A percentile compares a stretch with the other conserved stretches of the same genome.
Conservation (phyloP, 2,888 invertebrate genomes). For the Apotomis betuletana region DNA sequence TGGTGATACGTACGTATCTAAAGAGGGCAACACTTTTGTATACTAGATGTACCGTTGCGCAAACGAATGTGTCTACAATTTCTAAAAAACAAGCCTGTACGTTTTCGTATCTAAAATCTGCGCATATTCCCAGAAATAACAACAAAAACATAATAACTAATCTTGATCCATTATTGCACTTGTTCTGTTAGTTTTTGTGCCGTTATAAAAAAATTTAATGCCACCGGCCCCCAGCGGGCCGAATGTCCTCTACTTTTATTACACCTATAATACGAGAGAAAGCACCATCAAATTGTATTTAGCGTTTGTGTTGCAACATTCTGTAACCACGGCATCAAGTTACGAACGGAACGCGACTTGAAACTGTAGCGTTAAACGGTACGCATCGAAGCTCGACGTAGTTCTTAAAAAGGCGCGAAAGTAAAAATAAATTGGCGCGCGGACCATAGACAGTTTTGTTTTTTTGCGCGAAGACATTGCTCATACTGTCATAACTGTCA, state of each 20-base stretch:
- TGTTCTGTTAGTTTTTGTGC: slow-evolving; percentile 39
- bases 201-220: slow-evolving; percentile 40
- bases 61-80: neutral
- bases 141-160: slow-evolving; percentile 29
- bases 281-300: slow-evolving; percentile 52
- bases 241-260: slow-evolving; percentile 43
- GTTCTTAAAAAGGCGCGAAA: slow-evolving; percentile 13
- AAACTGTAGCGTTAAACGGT: slow-evolving; percentile 1
- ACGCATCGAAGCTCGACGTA: slow-evolving; percentile 5
- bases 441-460: slow-evolving; percentile 11
- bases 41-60: slow-evolving; percentile 6
- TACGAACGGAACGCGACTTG: slow-evolving; percentile 31
- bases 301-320: slow-evolving; percentile 45
- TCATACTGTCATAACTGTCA: slow-evolving; percentile 36
- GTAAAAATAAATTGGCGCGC: neutral
- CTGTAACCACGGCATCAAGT: slow-evolving; percentile 33
- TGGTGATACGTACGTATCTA: neutral
- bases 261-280: slow-evolving; percentile 46
- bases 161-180: slow-evolving; percentile 39
- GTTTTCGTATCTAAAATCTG: slow-evolving; percentile 17
- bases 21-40: slow-evolving; percentile 1
- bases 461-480: slow-evolving; percentile 25
- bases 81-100: slow-evolving; percentile 18
- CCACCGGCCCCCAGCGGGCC: slow-evolving; percentile 36
- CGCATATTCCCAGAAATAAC: slow-evolving; percentile 20